Evolutionary conservation across 2,888 invertebrate species (phyloP).

Genomic region (Andrena camellia): DNA sequence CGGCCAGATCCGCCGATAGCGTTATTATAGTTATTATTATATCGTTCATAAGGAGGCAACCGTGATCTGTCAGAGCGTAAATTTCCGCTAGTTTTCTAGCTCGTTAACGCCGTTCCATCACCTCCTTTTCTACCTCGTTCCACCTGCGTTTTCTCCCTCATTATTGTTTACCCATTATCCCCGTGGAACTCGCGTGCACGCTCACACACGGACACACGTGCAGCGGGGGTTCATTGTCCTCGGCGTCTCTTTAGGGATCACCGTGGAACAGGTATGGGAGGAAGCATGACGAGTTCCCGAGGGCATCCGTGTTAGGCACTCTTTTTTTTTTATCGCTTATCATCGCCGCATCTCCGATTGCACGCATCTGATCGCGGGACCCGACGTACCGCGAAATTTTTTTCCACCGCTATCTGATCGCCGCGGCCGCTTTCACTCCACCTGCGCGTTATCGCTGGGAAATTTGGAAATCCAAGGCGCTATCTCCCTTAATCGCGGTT

Average conservation of each 20-base stretch:
- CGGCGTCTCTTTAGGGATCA: slow-evolving; percentile 50
- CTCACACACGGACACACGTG: slow-evolving; percentile 7
- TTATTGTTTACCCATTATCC: slow-evolving; percentile 69
- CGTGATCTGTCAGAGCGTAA: slow-evolving; percentile 71
- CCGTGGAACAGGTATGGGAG: slow-evolving; percentile 8
- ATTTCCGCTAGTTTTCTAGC: slow-evolving; percentile 74
- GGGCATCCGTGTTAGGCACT: no score
- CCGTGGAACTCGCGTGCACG: slow-evolving; percentile 43
- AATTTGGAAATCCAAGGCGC: no score
- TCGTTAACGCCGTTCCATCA: slow-evolving; percentile 70
- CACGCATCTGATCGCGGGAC: no score
- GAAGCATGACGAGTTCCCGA: no score
- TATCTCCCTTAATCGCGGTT: no score
- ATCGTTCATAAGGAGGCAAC: slow-evolving; percentile 63
- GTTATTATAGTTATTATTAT: slow-evolving; percentile 70
- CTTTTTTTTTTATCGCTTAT: no score
- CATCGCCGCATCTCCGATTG: no score
- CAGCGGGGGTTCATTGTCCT: slow-evolving; percentile 59
- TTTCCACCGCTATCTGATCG: no score
- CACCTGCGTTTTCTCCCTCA: slow-evolving; percentile 63
- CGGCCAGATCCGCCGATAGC: slow-evolving; percentile 64
- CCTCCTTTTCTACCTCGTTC: slow-evolving; percentile 57
- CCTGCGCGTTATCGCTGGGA: no score
- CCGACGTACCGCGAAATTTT: no score
- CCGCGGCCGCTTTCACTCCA: no score